Conservation (phyloP, 2,113 vertebrate species). For the Hippoglossus stenolepis region DNA sequence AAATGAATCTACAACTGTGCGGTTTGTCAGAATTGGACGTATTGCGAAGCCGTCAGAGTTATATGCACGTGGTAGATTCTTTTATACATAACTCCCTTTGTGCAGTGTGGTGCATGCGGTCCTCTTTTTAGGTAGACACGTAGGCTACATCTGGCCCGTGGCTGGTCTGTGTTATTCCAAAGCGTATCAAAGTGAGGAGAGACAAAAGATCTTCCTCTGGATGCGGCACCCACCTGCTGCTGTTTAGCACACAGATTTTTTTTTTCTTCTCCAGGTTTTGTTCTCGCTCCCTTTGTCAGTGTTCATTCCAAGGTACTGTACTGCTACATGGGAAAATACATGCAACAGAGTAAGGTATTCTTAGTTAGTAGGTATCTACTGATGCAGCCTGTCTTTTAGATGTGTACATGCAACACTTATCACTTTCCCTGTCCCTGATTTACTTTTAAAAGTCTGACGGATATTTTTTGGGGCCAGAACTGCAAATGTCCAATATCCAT, state of each 20-base stretch:
- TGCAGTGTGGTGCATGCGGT: not conserved
- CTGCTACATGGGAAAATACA: slow-evolving; percentile 4
- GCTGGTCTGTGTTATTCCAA: slow-evolving; percentile 34
- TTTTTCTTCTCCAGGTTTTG: not conserved
- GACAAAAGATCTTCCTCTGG: slow-evolving; percentile 25
- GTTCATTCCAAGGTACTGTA: not conserved
- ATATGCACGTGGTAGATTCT: slow-evolving; percentile 11
- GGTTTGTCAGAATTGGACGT: not conserved
- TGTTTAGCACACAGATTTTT: slow-evolving; percentile 17
- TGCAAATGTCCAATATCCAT: no score
- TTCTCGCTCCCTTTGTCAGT: not conserved
- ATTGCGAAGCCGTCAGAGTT: slow-evolving; percentile 22
- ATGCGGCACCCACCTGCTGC: slow-evolving; percentile 41
- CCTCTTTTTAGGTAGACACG: slow-evolving; percentile 16
- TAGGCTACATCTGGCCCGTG: slow-evolving; percentile 55
- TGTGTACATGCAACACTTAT: no score
- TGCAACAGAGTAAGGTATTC: not conserved
- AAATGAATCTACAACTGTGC: slow-evolving; percentile 25
- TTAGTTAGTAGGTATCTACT: no score
- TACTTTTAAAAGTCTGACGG: no score
- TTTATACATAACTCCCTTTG: slow-evolving; percentile 54
- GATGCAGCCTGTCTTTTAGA: no score
- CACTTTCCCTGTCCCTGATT: no score
- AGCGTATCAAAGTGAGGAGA: slow-evolving; percentile 35
- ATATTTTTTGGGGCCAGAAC: no score